These are phyloP conservation scores for Premnoplex brunnescens DNA, from an alignment of 2,797 vertebrate species.

Conservation along the genomic window DNA sequence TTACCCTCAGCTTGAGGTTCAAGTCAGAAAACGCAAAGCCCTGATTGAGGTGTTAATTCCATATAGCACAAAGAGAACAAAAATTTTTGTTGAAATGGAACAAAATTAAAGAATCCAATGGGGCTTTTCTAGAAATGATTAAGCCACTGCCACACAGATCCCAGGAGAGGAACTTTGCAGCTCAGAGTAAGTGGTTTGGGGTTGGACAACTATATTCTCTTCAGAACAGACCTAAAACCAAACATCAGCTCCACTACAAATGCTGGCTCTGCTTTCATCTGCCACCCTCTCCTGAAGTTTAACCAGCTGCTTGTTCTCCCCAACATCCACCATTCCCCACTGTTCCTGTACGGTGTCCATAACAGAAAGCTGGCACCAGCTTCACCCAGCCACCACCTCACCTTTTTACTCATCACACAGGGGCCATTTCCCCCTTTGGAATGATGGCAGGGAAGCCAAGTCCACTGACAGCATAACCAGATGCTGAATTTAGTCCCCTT, in stretches of 20 bases:
- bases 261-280: slow-evolving; percentile 1
- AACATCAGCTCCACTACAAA: slow-evolving; percentile 48
- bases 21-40: neutral
- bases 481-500: neutral
- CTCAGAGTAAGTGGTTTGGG: neutral
- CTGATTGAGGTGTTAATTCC: slow-evolving; percentile 25
- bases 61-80: neutral
- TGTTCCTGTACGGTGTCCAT: neutral
- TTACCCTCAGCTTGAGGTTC: slow-evolving; percentile 11
- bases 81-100: neutral
- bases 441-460: neutral
- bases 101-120: neutral
- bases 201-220: slow-evolving; percentile 2
- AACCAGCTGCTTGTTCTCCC: neutral
- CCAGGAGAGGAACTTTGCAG: neutral
- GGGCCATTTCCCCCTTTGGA: neutral
- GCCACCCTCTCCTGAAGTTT: neutral
- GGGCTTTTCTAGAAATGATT: neutral
- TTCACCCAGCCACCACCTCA: neutral
- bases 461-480: neutral
- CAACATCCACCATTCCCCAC: neutral
- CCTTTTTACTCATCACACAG: neutral
- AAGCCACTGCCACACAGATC: neutral
- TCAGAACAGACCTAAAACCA: slow-evolving; percentile 37
- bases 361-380: neutral